phyloP scores from a whole-genome alignment of 2,113 vertebrate genomes.

The Redunca redunca region DNA sequence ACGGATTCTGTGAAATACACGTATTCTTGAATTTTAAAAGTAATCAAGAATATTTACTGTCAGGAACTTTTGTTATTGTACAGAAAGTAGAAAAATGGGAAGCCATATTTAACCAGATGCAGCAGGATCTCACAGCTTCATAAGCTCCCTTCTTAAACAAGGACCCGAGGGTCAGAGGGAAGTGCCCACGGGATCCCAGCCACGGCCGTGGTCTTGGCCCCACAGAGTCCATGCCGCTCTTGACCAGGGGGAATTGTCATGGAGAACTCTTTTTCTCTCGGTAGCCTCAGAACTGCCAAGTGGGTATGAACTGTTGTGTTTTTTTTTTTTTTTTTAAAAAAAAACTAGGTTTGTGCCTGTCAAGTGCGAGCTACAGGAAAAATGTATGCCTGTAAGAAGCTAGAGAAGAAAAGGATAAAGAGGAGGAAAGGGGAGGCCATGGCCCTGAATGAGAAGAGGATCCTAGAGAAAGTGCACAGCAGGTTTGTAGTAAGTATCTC shows the following conservation, averaged over 20 bases:
- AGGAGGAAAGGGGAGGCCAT: constrained; percentile 93
- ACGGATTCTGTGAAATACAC: background rate
- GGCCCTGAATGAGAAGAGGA: constrained; percentile 93
- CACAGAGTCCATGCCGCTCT: accelerated
- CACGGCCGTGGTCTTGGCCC: accelerated
- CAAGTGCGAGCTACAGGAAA: constrained; percentile 95
- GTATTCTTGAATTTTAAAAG: background rate
- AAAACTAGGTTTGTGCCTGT: constrained; percentile 92
- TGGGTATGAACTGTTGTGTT: background rate
- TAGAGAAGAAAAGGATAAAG: constrained; percentile 95
- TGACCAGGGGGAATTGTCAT: accelerated
- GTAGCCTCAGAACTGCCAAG: background rate
- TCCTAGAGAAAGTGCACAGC: constrained; percentile 95
- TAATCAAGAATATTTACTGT: background rate
- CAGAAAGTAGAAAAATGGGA: background rate
- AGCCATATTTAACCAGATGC: background rate
- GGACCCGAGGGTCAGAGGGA: background rate
- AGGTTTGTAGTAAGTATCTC: constrained; percentile 93
- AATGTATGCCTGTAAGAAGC: constrained; percentile 97
- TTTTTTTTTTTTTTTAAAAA: background rate
- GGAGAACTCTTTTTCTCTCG: background rate
- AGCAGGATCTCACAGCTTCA: background rate
- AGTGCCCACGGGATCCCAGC: accelerated
- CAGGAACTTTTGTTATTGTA: background rate
- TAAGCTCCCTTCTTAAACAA: background rate